Conservation (phyloP, 2,113 vertebrate genomes). For the Poecilia latipinna region DNA sequence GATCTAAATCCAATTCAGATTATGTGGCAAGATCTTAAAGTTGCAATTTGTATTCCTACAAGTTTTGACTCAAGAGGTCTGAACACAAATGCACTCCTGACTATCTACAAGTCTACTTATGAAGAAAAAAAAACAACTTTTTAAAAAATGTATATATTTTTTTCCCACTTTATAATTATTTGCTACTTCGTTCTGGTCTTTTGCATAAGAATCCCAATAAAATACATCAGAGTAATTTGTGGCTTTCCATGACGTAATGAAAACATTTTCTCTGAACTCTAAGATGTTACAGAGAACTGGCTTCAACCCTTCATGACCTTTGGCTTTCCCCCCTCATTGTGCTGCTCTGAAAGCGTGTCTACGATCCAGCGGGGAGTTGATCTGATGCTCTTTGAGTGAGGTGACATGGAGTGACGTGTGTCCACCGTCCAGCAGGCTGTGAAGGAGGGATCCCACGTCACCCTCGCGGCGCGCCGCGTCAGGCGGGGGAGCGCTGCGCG, state of each 20-base stretch:
- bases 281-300: conserved; percentile 26
- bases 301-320: conserved; percentile 44
- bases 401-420: conserved; percentile 56
- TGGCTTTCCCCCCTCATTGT: conserved; percentile 24
- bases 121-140: no score
- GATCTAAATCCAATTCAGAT: neutral
- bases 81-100: no score
- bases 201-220: neutral
- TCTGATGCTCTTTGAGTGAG: conserved; percentile 55
- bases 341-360: conserved; percentile 20
- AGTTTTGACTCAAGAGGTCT: no score
- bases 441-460: conserved; percentile 40
- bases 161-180: neutral
- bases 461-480: neutral
- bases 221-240: neutral
- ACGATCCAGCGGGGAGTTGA: conserved; percentile 45
- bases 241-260: neutral
- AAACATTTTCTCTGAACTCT: neutral
- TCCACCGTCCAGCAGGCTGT: conserved; percentile 45
- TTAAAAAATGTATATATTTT: neutral
- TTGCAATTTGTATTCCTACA: no score
- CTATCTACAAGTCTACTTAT: no score
- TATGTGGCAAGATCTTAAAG: no score
- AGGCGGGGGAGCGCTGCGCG: neutral
- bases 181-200: neutral